A percentile compares a stretch with the other conserved stretches of the same genome.
These are phyloP conservation scores for Spea hammondii DNA, from an alignment of 2,797 vertebrate genomes.

Conservation along the genomic window DNA sequence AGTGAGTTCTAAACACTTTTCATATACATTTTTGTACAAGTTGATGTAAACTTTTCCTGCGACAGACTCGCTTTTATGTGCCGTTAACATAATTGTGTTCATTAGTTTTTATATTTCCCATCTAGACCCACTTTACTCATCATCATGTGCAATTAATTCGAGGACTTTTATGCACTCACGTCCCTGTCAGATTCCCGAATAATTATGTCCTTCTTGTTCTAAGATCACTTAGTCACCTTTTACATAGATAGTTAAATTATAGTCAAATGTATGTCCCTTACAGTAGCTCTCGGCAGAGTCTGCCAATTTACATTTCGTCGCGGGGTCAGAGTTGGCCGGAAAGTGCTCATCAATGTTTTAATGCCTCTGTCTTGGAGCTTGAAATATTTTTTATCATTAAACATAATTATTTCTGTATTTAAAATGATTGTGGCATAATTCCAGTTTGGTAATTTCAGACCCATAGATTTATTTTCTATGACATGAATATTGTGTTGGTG, in stretches of 20 bases:
- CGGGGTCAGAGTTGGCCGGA: not conserved
- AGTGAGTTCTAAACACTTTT: too few species aligned
- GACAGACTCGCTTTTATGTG: too few species aligned
- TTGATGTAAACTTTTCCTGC: too few species aligned
- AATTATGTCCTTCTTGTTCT: conserved; percentile 18
- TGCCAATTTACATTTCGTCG: not conserved
- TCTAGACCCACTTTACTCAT: not conserved
- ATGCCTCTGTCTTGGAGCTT: not conserved
- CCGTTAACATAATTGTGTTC: too few species aligned
- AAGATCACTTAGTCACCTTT: conserved; percentile 15
- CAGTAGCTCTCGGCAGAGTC: not conserved
- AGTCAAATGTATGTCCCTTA: not conserved
- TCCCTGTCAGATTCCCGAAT: conserved; percentile 3
- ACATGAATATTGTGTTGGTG: not conserved
- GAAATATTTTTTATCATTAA: not conserved
- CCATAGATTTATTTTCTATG: not conserved
- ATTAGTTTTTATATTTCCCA: not conserved
- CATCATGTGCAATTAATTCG: conserved; percentile 10
- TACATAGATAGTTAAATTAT: not conserved
- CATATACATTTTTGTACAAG: too few species aligned
- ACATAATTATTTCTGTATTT: not conserved
- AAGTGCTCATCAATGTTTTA: not conserved
- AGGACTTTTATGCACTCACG: conserved; percentile 1
- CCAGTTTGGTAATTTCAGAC: not conserved
- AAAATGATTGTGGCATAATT: not conserved